Percentiles rank a stretch among this genome's conserved stretches.
These are phyloP conservation scores for Gallinago paraguaiae DNA, from an alignment of 2,113 vertebrate species.

Conservation along the genomic window DNA sequence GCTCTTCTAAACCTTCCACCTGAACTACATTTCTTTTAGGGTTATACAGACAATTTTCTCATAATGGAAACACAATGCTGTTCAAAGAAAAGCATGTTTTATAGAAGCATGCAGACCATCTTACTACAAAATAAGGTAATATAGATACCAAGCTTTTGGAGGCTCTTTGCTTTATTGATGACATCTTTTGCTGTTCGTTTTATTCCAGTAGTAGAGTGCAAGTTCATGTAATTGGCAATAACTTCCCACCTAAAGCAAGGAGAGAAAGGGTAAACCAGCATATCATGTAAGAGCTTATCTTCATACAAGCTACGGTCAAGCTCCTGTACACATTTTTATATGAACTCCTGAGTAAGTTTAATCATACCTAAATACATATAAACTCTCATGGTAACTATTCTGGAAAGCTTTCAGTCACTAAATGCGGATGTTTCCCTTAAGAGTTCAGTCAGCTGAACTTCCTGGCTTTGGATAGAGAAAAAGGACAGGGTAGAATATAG, in stretches of 20 bases:
- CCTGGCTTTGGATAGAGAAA: neutral
- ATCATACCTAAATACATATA: neutral
- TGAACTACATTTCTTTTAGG: neutral
- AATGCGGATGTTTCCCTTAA: neutral
- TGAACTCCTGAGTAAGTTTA: neutral
- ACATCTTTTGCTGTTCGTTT: constrained; percentile 96
- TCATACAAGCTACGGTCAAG: neutral
- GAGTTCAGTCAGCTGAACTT: neutral
- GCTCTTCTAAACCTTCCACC: neutral
- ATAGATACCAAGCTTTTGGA: constrained; percentile 92
- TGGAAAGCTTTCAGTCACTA: neutral
- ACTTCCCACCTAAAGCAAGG: constrained; percentile 90
- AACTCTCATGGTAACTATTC: neutral
- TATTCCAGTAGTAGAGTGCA: constrained; percentile 89
- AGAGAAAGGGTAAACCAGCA: neutral
- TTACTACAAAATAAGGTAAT: neutral
- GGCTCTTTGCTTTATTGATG: constrained; percentile 96
- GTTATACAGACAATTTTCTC: neutral
- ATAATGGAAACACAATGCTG: neutral
- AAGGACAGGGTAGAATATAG: neutral
- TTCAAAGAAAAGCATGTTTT: neutral
- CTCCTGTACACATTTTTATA: neutral
- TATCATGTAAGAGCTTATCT: neutral
- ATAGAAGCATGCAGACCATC: neutral
- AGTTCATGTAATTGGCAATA: constrained; percentile 98